Evolutionary conservation across 1,140 invertebrate genomes (phyloP).

Genomic region (Amyelois transitella): DNA sequence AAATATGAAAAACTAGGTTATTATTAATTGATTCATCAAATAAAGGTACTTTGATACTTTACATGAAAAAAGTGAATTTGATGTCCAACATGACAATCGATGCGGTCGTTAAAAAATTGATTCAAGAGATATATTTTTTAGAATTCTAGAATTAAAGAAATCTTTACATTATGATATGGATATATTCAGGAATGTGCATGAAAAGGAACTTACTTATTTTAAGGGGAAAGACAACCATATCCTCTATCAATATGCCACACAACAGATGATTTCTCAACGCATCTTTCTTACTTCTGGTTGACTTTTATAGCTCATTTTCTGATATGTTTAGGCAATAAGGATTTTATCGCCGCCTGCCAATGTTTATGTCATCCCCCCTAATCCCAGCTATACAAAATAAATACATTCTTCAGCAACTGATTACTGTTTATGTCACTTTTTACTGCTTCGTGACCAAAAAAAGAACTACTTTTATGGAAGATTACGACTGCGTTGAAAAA

Average conservation of each 20-base stretch:
- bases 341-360: constrained; percentile 22
- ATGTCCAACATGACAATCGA: no score
- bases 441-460: background rate
- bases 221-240: background rate
- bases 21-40: no score
- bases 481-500: background rate
- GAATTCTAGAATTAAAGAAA: background rate
- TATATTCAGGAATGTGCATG: background rate
- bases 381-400: constrained; percentile 7
- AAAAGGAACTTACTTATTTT: no score
- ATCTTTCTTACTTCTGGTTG: constrained; percentile 5
- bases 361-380: constrained; percentile 13
- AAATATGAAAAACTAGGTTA: no score
- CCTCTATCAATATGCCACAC: background rate
- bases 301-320: constrained; percentile 19
- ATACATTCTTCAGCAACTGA: background rate
- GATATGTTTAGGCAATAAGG: constrained; percentile 24
- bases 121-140: no score
- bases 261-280: background rate
- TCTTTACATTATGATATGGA: background rate
- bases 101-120: no score
- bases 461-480: background rate
- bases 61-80: no score
- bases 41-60: no score
- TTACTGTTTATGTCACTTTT: background rate